These are phyloP conservation scores for Muscicapa striata DNA, from an alignment of 2,797 vertebrate species.

Conservation along the genomic window DNA sequence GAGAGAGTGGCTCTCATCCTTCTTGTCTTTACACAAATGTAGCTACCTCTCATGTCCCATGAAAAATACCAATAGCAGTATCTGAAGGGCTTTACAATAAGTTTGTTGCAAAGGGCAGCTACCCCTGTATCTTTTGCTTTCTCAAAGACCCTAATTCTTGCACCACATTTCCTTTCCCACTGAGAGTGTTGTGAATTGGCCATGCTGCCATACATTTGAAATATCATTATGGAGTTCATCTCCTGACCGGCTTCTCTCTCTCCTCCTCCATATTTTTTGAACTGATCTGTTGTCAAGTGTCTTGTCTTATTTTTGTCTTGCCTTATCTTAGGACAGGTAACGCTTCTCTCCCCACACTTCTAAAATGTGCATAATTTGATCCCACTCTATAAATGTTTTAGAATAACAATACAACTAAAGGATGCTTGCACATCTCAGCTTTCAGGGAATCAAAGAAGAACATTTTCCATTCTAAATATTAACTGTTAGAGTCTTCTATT, in stretches of 20 bases:
- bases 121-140: background rate
- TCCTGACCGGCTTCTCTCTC: background rate
- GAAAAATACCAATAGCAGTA: background rate
- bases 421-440: background rate
- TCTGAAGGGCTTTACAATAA: background rate
- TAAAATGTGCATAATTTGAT: background rate
- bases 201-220: background rate
- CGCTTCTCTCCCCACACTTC: background rate
- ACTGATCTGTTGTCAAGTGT: background rate
- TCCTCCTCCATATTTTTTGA: background rate
- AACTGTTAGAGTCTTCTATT: conserved; percentile 36
- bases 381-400: conserved; percentile 27
- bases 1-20: background rate
- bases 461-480: conserved; percentile 51
- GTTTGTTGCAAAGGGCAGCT: background rate
- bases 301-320: conserved; percentile 5
- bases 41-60: background rate
- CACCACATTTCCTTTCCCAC: background rate
- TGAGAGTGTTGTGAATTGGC: background rate
- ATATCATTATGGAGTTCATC: background rate
- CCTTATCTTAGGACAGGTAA: background rate
- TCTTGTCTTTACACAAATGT: background rate
- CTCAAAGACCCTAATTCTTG: background rate
- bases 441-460: conserved; percentile 46
- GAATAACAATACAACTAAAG: conserved; percentile 11